Evolutionary conservation across 2,113 vertebrate genomes (phyloP), one percentile per base, ranked within the genome.

Genomic region (Irena cyanogastra): DNA sequence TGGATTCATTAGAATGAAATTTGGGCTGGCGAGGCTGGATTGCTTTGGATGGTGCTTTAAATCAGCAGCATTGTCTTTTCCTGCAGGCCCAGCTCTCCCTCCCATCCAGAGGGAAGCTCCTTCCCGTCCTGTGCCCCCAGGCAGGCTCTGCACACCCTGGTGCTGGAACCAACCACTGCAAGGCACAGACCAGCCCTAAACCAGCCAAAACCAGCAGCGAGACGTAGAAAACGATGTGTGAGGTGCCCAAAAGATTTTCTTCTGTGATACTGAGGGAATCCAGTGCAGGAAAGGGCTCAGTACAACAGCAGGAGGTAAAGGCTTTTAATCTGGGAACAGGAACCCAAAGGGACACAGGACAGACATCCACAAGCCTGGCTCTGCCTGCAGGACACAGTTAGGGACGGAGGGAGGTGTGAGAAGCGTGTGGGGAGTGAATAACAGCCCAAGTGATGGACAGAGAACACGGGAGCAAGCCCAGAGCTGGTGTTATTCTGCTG

Each of bases 1-100:
- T 70, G 85, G 96, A 95, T 95, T 97, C 95, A 95, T 97, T 95
- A 95, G 94, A 83, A 92, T 89, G 80, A 92, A 87, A 90, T 96
- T 89, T 90, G 94, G 93, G 47, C 53, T 65, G 83, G 60, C 2
- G 53, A 90, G 83, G 75, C 60, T 7, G 8, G 13, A 23, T 7
- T 41, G 79, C 89, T 86, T 71, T 72, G 70, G 87, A 87, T 21
- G 13, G 56, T 21, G 88, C 78, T 83, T 42, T 53, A 61, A 65
- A 89, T 63, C 93, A 74, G 71, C 78, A 79, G 84, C 83, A 15
- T 15, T 79, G 77, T 75, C 92, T 74, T 50, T 1, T 66, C 65
- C 85, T 77, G 7, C 8, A 49, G 72, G 9, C 45, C 66, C 65
- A 19, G 66, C 69, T 37, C 56, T 18, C 1, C 10, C 50, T 49